Percentiles rank a stretch among this genome's conserved stretches.
phyloP scores from a whole-genome alignment of 2,113 vertebrate species.

The Phylloscopus trochiloides region DNA sequence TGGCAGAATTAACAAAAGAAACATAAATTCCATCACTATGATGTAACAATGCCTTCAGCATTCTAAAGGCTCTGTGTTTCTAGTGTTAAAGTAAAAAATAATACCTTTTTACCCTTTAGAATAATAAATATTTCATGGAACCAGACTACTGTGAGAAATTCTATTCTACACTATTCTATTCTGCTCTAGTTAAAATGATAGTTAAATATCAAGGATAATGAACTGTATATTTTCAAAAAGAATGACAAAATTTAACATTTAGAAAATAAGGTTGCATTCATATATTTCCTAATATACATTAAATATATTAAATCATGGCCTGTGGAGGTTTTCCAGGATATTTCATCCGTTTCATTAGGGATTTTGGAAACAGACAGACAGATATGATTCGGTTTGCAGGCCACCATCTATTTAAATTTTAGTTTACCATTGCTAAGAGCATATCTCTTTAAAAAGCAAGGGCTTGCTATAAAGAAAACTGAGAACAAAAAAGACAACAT shows the following conservation, averaged over 20 bases:
- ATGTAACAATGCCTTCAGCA: neutral
- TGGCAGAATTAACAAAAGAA: neutral
- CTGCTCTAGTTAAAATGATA: neutral
- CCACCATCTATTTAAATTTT: neutral
- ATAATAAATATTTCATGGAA: neutral
- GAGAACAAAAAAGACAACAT: neutral
- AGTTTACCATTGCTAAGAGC: neutral
- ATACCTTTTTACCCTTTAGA: neutral
- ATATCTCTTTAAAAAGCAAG: neutral
- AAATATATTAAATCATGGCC: neutral
- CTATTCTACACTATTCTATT: neutral
- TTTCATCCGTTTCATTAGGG: neutral
- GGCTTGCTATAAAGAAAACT: neutral
- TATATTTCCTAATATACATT: neutral
- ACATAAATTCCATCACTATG: neutral
- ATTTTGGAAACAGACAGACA: neutral
- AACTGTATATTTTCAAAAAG: neutral
- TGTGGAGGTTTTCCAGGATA: neutral
- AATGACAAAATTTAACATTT: neutral
- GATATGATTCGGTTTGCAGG: neutral
- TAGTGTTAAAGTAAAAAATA: neutral
- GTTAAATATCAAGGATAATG: neutral
- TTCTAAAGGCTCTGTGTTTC: neutral
- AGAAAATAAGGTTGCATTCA: neutral
- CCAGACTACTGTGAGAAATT: neutral